Evolutionary conservation across 1,140 invertebrate genomes (phyloP).

Genomic region (Bombus sibiricus): DNA sequence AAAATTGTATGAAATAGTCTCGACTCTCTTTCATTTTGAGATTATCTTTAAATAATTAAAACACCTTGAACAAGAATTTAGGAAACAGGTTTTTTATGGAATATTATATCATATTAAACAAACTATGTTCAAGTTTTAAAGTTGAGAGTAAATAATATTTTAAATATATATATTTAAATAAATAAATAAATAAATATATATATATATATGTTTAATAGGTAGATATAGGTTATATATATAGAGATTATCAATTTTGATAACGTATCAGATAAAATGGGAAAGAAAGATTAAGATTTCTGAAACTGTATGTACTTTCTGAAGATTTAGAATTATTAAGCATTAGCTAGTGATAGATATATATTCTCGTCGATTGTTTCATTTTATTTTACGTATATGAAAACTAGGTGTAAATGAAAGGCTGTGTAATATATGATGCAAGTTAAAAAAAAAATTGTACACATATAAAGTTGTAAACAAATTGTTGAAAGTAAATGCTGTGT

Average conservation of each 20-base stretch:
- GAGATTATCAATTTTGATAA: slow-evolving; percentile 76
- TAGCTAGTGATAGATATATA: slow-evolving; percentile 1
- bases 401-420: slow-evolving; percentile 39
- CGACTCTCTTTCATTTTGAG: not conserved
- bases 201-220: no score
- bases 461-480: not conserved
- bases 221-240: no score
- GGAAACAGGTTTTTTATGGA: no score
- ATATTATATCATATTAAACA: not conserved
- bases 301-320: slow-evolving; percentile 14
- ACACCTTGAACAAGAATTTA: not conserved
- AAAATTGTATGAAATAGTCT: not conserved
- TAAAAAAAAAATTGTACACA: not conserved
- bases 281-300: slow-evolving; percentile 1
- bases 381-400: slow-evolving; percentile 1
- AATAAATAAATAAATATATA: no score
- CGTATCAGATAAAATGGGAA: slow-evolving; percentile 78
- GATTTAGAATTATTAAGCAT: not conserved
- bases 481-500: slow-evolving; percentile 7
- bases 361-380: slow-evolving; percentile 6
- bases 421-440: slow-evolving; percentile 42
- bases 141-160: slow-evolving; percentile 2
- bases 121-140: not conserved
- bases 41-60: not conserved
- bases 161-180: not conserved